Percentiles rank a stretch among this genome's conserved stretches.
These are phyloP conservation scores for Paragorgia papillata DNA, from an alignment of 92 coral and sea anemone genomes.

Conservation along the genomic window DNA sequence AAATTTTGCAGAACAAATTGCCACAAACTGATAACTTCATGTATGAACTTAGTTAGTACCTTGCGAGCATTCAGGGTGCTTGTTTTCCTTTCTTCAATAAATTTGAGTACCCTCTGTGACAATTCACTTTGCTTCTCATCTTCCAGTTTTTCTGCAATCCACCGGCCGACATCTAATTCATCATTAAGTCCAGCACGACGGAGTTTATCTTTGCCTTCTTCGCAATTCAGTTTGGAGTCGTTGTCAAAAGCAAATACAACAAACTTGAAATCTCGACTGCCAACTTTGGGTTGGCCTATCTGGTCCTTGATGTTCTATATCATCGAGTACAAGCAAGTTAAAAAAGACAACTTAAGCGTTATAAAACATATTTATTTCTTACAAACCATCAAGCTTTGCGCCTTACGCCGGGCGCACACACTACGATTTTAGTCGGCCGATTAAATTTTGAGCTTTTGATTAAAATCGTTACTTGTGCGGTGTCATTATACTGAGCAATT, in stretches of 20 bases:
- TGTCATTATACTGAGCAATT: no score
- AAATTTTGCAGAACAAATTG: background rate
- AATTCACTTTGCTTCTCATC: background rate
- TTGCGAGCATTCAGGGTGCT: conserved; percentile 1
- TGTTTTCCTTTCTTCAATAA: background rate
- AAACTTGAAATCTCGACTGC: conserved; percentile 4
- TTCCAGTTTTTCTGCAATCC: conserved; percentile 14
- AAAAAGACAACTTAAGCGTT: no score
- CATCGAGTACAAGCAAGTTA: no score
- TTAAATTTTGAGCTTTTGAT: no score
- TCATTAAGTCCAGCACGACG: conserved; percentile 9
- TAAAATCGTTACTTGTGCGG: no score
- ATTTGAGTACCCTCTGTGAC: background rate
- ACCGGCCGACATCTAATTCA: conserved; percentile 11
- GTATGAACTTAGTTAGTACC: background rate
- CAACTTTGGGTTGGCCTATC: background rate
- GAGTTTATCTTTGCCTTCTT: conserved; percentile 6
- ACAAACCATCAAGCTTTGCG: no score
- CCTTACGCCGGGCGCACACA: no score
- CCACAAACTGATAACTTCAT: background rate
- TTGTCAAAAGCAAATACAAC: conserved; percentile 6
- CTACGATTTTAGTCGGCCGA: no score
- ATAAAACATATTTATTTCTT: no score
- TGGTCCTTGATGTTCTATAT: background rate
- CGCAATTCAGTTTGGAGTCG: background rate